Conservation (phyloP, 1,140 invertebrate genomes). For the Atta texana region DNA sequence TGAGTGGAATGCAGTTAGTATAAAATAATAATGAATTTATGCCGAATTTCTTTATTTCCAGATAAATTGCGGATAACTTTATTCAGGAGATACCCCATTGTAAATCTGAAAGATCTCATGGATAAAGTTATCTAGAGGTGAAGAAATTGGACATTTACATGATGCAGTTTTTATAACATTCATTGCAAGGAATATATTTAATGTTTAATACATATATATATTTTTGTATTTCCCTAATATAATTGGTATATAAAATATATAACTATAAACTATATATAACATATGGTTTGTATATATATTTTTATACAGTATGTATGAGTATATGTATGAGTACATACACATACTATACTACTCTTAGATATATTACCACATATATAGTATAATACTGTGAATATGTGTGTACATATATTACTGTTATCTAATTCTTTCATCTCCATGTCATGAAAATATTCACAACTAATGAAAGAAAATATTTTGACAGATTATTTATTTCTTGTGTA, state of each 20-base stretch:
- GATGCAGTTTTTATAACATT: background rate
- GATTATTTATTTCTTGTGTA: background rate
- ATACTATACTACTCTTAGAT: constrained; percentile 12
- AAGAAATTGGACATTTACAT: background rate
- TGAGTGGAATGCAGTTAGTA: no score
- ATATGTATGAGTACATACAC: background rate
- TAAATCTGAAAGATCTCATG: no score
- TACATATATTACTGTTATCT: background rate
- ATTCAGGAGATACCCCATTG: no score
- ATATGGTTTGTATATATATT: background rate
- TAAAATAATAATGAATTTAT: no score
- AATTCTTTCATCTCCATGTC: background rate
- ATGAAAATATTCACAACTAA: background rate
- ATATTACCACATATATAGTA: background rate
- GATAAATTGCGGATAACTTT: no score
- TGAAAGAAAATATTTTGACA: background rate
- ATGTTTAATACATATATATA: background rate
- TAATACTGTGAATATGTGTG: background rate
- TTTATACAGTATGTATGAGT: background rate
- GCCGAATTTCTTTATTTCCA: no score
- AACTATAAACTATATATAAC: background rate
- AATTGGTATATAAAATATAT: background rate
- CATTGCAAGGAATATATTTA: background rate
- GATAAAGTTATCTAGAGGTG: no score
- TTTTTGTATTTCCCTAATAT: background rate